These are phyloP conservation scores for Thyatira batis DNA, from an alignment of 2,888 invertebrate genomes.

Conservation along the genomic window DNA sequence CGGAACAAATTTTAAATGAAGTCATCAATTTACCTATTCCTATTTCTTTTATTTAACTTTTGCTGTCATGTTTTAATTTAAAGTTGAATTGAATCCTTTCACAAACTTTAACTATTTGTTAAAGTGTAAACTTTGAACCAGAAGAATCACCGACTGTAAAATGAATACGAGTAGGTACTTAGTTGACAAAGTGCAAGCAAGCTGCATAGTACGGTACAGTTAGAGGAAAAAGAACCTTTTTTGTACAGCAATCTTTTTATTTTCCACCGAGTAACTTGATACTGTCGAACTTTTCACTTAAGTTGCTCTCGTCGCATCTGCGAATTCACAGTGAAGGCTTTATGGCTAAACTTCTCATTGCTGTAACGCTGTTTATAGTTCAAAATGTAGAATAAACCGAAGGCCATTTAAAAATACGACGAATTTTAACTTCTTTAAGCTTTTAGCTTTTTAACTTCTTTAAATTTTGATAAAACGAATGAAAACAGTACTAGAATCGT, in stretches of 20 bases:
- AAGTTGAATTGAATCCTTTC: too few species aligned
- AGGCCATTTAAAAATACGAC: slow-evolving; percentile 8
- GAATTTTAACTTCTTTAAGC: too few species aligned
- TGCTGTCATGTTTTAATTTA: too few species aligned
- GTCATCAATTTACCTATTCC: too few species aligned
- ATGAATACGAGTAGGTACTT: not conserved
- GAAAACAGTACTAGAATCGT: too few species aligned
- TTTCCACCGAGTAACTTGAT: slow-evolving; percentile 15
- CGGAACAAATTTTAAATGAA: too few species aligned
- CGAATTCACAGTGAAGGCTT: slow-evolving; percentile 59
- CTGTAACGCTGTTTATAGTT: not conserved
- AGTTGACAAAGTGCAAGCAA: slow-evolving; percentile 39
- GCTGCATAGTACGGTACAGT: slow-evolving; percentile 29
- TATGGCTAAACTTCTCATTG: slow-evolving; percentile 44
- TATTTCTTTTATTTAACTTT: too few species aligned
- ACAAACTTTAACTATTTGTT: not conserved
- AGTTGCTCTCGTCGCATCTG: slow-evolving; percentile 41
- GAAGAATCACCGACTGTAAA: not conserved
- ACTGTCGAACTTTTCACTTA: slow-evolving; percentile 71
- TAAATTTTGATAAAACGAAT: too few species aligned
- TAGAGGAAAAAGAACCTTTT: not conserved
- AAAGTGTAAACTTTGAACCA: not conserved
- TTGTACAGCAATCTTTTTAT: slow-evolving; percentile 5
- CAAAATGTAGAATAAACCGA: not conserved
- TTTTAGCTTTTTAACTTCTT: too few species aligned